These are phyloP conservation scores for Chelonoidis abingdonii DNA, from an alignment of 2,113 vertebrate genomes.

Conservation along the genomic window DNA sequence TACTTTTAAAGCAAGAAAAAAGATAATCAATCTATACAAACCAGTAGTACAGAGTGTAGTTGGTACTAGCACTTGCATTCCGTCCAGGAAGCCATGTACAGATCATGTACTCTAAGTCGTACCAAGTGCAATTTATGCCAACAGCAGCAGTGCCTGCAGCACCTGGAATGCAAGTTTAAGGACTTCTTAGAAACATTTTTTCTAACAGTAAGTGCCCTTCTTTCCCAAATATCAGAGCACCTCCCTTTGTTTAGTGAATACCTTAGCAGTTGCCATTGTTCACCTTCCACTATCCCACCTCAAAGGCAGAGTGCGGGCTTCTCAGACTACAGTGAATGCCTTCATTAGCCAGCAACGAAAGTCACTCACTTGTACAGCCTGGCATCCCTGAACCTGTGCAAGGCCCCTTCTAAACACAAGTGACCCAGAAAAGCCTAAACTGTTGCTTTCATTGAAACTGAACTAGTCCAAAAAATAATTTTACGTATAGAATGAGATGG, in stretches of 20 bases:
- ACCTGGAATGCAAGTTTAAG: slow-evolving; percentile 59
- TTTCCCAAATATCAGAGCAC: neutral
- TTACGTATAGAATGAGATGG: neutral
- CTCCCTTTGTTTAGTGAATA: neutral
- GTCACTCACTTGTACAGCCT: neutral
- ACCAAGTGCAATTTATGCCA: slow-evolving; percentile 65
- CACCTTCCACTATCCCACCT: neutral
- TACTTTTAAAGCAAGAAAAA: neutral
- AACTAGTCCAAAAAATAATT: neutral
- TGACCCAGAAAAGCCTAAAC: neutral
- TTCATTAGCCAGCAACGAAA: neutral
- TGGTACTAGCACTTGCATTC: slow-evolving; percentile 13
- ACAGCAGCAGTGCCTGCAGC: slow-evolving; percentile 55
- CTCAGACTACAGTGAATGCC: neutral
- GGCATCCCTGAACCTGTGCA: neutral
- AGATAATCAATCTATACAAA: slow-evolving; percentile 27
- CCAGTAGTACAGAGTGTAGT: slow-evolving; percentile 69
- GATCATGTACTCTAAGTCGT: slow-evolving; percentile 54
- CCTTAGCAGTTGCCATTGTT: neutral
- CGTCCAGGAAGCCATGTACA: slow-evolving; percentile 64
- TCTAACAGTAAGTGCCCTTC: neutral
- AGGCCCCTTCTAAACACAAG: neutral
- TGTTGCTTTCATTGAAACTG: fast-evolving
- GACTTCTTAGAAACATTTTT: neutral
- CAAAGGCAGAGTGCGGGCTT: neutral